Base-by-base conservation (phyloP, 2,888 invertebrate species). In the Tubulanus polymorphus region DNA sequence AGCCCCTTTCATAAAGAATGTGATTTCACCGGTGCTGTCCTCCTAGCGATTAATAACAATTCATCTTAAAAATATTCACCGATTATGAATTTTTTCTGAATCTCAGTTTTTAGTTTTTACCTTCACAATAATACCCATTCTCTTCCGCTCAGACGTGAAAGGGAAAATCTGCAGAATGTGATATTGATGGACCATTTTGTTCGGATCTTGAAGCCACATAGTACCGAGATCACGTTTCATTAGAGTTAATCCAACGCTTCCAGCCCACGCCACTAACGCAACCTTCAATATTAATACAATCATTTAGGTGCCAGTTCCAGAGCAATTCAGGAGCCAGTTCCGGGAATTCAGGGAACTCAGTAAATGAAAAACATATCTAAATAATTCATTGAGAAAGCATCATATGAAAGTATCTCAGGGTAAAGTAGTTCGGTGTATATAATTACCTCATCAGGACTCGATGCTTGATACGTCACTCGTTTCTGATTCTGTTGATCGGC, bases 1-100 rank as follows among this genome's bases (percentile, higher is more conserved):
- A 0, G 99, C 99, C 15, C 99, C 99, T 81, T 99, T 99, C 76
- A 97, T 84, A 81, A 93, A 94, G 79, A 97, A 96, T 15, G 88
- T 88, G 57, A 99, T 93, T 76, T 92, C 90, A 25, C 90, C 90
- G 0, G 87, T 87, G 15, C 79, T 77, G 58, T 84, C 83, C 56
- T 86, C 94, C 85, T 88, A 71, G 1, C 66, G 63, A 51, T 28
- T 5, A 37, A 32, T 30, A n/a, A 48, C 10, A 59, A 41, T 29
- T 53, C n/a, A 28, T 3, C 47, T 6, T 47, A 8, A 50, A 20
- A 54, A 2, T 26, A 30, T 41, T 25, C 10, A 48, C 37, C 10
- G n/a, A 32, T n/a, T n/a, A n/a, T n/a, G n/a, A n/a, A n/a, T n/a
- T n/a, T n/a, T n/a, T n/a, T n/a, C n/a, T n/a, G n/a, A n/a, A n/a